Evolutionary conservation across 1,140 invertebrate genomes (phyloP).

Genomic region (Armadillidium nasatum): DNA sequence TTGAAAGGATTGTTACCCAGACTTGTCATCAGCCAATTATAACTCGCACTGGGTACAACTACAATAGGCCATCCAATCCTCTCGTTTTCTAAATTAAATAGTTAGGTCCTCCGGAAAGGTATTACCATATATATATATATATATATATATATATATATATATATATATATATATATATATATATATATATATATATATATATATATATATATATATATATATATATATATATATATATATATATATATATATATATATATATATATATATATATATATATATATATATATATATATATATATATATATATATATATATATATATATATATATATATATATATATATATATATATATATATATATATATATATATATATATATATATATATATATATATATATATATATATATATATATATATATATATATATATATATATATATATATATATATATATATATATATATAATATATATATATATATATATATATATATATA

Average conservation of each 20-base stretch:
- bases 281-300: conserved; percentile 1
- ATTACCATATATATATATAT: neutral
- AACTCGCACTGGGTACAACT: conserved; percentile 30
- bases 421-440: conserved; percentile 34
- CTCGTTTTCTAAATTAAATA: conserved; percentile 21
- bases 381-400: neutral
- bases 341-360: no score
- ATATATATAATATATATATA: no score
- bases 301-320: neutral
- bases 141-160: conserved; percentile 19
- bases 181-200: conserved; percentile 19
- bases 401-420: conserved; percentile 33
- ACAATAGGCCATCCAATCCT: conserved; percentile 28
- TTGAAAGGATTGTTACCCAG: conserved; percentile 25
- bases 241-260: conserved; percentile 15
- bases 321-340: no score
- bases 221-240: conserved; percentile 22
- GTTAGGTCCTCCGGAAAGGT: neutral
- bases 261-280: conserved; percentile 7
- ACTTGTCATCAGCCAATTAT: neutral
- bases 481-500: no score
- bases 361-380: neutral
- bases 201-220: conserved; percentile 21
- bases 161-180: conserved; percentile 18
- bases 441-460: conserved; percentile 35